Evolutionary conservation across 2,113 vertebrate species (phyloP), one percentile per base, ranked within the genome.

Genomic region (Ginglymostoma cirratum): DNA sequence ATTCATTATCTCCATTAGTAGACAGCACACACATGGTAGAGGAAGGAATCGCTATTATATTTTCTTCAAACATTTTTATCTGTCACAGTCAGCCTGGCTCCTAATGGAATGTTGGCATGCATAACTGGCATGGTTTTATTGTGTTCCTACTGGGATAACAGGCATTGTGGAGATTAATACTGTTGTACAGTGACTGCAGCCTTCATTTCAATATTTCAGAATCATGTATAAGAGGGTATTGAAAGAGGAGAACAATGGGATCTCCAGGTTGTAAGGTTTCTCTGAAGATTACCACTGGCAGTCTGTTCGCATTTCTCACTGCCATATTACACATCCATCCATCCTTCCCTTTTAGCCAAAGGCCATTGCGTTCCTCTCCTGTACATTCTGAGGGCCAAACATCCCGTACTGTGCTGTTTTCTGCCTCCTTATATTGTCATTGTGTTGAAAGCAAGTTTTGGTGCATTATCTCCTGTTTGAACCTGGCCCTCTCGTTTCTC

Each of bases 21-120:
- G 80, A 83, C 42, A 83, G 38, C 80, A 42, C 38, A 83, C 38
- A 45, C 80, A 83, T 21, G 38, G 80, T 38, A 83, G 80, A 19
- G 80, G 80, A 83, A 83, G 21, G 80, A 83, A 83, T 83, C 21
- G 42, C 80, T 83, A 83, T 42, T 83, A 83, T 83, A 45, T 42
- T 83, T 83, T 23, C 80, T 83, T 83, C 38, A 83, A 83, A 83
- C 80, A 83, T 42, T 83, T 83, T 83, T 83, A 83, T 83, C 80
- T 83, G 80, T 38, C 0, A 17, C 38, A 83, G 80, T 83, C 80
- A 83, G 80, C 80, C 80, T 83, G 38, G 38, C 78, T 83, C n/a
- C 38, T 80, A 23, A 83, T 83, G n/a, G 78, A n/a, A 83, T 83
- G 34, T 38, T 83, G 78, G n/a, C n/a, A 83, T 83, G 80, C 42